phyloP scores from a whole-genome alignment of 2,888 invertebrate genomes.

The Coelinius sp. region DNA sequence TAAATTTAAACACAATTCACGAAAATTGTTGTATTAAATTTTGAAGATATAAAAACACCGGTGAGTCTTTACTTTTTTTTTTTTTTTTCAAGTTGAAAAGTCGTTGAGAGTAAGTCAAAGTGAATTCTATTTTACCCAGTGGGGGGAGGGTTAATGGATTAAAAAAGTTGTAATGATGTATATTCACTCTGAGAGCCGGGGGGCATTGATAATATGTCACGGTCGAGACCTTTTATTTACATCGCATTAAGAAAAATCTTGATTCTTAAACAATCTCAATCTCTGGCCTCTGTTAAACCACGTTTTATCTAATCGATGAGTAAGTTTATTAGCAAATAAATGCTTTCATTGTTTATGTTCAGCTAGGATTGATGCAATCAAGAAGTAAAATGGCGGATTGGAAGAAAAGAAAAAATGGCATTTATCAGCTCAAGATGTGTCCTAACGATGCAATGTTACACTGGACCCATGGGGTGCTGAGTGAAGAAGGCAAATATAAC shows the following conservation, averaged over 20 bases:
- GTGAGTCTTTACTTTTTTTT: no score
- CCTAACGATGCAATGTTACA: conserved; percentile 43
- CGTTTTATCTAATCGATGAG: not conserved
- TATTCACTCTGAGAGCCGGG: conserved; percentile 30
- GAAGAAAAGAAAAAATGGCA: not conserved
- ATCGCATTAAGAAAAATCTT: not conserved
- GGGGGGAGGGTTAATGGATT: conserved; percentile 15
- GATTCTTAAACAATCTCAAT: not conserved
- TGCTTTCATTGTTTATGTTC: not conserved
- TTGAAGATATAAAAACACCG: conserved; percentile 10
- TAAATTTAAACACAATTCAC: conserved; percentile 51
- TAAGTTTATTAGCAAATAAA: not conserved
- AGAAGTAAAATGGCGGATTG: not conserved
- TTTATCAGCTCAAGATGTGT: conserved; percentile 14
- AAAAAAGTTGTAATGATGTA: conserved; percentile 10
- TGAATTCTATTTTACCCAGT: not conserved
- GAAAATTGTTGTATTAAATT: conserved; percentile 31
- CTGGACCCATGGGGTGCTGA: conserved; percentile 30
- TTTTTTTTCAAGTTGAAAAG: no score
- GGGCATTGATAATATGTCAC: conserved; percentile 48
- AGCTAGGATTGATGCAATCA: not conserved
- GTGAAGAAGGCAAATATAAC: conserved; percentile 35
- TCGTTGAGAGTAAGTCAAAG: no score
- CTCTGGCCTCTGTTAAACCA: no score
- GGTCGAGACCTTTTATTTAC: conserved; percentile 50